These are phyloP conservation scores for Phyllotreta striolata DNA, from an alignment of 2,888 invertebrate genomes.

Conservation along the genomic window DNA sequence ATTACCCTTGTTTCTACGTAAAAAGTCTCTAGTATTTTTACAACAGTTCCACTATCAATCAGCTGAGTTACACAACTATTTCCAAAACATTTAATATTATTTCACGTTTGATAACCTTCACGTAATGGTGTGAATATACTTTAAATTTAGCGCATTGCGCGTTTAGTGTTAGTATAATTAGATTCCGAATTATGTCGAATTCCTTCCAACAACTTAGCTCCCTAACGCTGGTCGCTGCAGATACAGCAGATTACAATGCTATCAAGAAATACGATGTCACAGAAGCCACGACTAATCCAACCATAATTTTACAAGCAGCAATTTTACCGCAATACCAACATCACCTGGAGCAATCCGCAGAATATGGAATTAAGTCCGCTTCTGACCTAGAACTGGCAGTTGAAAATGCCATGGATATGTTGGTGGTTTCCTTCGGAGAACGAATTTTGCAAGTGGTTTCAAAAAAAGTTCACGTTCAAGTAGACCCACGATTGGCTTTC, in stretches of 20 bases:
- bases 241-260: constrained; percentile 98
- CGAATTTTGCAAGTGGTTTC: constrained; percentile 98
- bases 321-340: constrained; percentile 92
- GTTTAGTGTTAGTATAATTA: constrained; percentile 10
- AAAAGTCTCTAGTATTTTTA: too few species aligned
- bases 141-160: neutral
- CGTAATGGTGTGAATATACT: neutral
- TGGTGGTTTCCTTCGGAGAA: constrained; percentile 94
- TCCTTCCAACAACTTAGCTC: constrained; percentile 89
- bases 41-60: too few species aligned
- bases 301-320: constrained; percentile 93
- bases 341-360: constrained; percentile 88
- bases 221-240: constrained; percentile 93
- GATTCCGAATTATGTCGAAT: constrained; percentile 63
- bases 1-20: too few species aligned
- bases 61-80: too few species aligned
- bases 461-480: constrained; percentile 95
- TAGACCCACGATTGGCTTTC: constrained; percentile 96
- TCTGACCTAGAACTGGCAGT: constrained; percentile 78
- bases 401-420: constrained; percentile 87
- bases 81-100: too few species aligned
- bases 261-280: constrained; percentile 97
- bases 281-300: constrained; percentile 99
- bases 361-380: constrained; percentile 78
- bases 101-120: too few species aligned